Evolutionary conservation across 2,888 invertebrate genomes (phyloP).

Genomic region (Tachina lurida): DNA sequence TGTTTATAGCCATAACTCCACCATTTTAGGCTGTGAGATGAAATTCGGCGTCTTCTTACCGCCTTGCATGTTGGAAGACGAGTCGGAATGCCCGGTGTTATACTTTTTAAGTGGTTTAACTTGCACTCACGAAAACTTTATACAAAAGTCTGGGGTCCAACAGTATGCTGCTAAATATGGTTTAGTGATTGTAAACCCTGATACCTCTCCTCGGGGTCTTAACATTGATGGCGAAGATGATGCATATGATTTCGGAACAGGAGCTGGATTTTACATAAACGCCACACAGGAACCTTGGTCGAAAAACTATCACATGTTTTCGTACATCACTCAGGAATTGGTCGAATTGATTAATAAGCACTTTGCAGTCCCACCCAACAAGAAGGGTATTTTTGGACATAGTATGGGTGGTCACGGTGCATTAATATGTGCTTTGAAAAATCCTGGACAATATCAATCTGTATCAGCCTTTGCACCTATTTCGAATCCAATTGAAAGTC

Average conservation of each 20-base stretch:
- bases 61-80: slow-evolving; percentile 84
- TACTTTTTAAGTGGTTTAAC: slow-evolving; percentile 96
- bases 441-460: slow-evolving; percentile 93
- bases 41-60: slow-evolving; percentile 96
- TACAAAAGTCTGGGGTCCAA: slow-evolving; percentile 97
- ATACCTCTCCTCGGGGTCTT: slow-evolving; percentile 96
- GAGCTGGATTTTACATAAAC: slow-evolving; percentile 98
- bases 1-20: slow-evolving; percentile 80
- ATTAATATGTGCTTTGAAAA: slow-evolving; percentile 93
- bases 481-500: slow-evolving; percentile 91
- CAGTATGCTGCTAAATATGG: slow-evolving; percentile 92
- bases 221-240: slow-evolving; percentile 96
- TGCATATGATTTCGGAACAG: slow-evolving; percentile 96
- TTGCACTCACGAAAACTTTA: slow-evolving; percentile 97
- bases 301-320: slow-evolving; percentile 96
- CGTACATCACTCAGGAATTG: slow-evolving; percentile 95
- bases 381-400: slow-evolving; percentile 91
- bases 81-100: slow-evolving; percentile 88
- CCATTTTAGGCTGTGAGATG: slow-evolving; percentile 93
- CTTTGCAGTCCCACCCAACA: slow-evolving; percentile 86
- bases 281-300: slow-evolving; percentile 96
- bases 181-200: slow-evolving; percentile 95
- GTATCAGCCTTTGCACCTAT: slow-evolving; percentile 98
- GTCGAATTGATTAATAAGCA: slow-evolving; percentile 89
- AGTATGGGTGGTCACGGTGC: slow-evolving; percentile 99